A percentile compares a stretch with the other conserved stretches of the same genome.
These are phyloP conservation scores for Sula dactylatra DNA, from an alignment of 2,113 vertebrate species.

Conservation along the genomic window DNA sequence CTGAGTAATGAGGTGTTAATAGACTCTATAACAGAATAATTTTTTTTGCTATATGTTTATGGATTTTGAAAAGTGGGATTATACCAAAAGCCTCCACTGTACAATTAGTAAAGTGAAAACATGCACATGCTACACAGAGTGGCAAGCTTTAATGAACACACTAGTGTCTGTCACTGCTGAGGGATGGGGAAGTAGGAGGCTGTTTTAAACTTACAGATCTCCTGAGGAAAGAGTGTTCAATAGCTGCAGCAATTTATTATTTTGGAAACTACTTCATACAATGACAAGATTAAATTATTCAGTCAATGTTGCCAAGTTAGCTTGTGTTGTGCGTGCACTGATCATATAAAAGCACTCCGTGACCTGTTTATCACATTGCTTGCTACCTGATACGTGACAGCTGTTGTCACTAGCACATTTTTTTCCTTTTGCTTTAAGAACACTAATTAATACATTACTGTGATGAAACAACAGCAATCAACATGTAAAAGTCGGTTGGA, in stretches of 20 bases:
- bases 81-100: not conserved
- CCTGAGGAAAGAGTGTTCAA: slow-evolving; percentile 44
- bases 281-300: slow-evolving; percentile 84
- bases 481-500: not conserved
- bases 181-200: slow-evolving; percentile 2
- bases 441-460: slow-evolving; percentile 50
- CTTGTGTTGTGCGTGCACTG: slow-evolving; percentile 75
- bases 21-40: not conserved
- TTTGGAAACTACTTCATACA: slow-evolving; percentile 78
- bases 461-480: slow-evolving; percentile 20
- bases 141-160: slow-evolving; percentile 44
- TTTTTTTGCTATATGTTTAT: not conserved
- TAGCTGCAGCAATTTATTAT: slow-evolving; percentile 80
- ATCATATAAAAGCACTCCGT: slow-evolving; percentile 74
- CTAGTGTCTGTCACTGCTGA: slow-evolving; percentile 50
- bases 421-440: slow-evolving; percentile 21
- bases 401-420: not conserved
- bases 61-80: slow-evolving; percentile 30
- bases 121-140: not conserved
- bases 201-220: slow-evolving; percentile 53
- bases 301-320: slow-evolving; percentile 78
- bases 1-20: not conserved
- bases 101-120: slow-evolving; percentile 3
- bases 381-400: slow-evolving; percentile 33
- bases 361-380: slow-evolving; percentile 55